Percentiles rank a stretch among this genome's conserved stretches.
phyloP scores from a whole-genome alignment of 2,888 invertebrate species.

The Drosophila nr. perissopoda region DNA sequence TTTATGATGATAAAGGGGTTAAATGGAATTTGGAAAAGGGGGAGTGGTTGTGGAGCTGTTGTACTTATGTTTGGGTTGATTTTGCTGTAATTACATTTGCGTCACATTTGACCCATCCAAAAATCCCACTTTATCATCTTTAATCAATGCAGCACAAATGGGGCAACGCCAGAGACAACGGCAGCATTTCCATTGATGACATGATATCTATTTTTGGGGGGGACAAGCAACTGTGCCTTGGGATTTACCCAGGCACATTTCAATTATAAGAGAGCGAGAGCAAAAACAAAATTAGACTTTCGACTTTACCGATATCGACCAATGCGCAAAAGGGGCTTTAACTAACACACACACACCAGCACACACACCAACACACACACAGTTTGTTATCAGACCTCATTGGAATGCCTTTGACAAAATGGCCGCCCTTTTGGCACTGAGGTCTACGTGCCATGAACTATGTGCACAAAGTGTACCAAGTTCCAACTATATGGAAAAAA shows the following conservation, averaged over 20 bases:
- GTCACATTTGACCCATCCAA: conserved; percentile 22
- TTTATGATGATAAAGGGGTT: conserved; percentile 53
- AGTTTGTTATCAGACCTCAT: conserved; percentile 51
- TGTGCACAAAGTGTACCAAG: conserved; percentile 17
- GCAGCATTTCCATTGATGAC: conserved; percentile 61
- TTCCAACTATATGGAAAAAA: neutral
- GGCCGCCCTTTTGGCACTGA: conserved; percentile 42
- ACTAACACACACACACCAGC: conserved; percentile 1
- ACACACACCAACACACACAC: neutral
- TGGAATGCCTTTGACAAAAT: conserved; percentile 54
- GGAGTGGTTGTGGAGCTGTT: neutral
- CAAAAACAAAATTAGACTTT: conserved; percentile 68
- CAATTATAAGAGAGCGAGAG: conserved; percentile 62
- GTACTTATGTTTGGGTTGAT: conserved; percentile 13
- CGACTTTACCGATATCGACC: conserved; percentile 65
- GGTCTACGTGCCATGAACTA: conserved; percentile 63
- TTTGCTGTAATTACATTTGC: conserved; percentile 49
- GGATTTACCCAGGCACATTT: conserved; percentile 66
- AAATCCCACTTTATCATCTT: conserved; percentile 57
- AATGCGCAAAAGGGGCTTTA: conserved; percentile 54
- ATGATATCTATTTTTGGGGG: conserved; percentile 62
- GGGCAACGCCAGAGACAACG: conserved; percentile 13
- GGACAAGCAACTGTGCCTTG: conserved; percentile 23
- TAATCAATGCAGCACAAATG: conserved; percentile 51
- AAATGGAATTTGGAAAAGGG: neutral